Conservation (phyloP, 2,888 invertebrate species). For the Lasioglossum calceatum region DNA sequence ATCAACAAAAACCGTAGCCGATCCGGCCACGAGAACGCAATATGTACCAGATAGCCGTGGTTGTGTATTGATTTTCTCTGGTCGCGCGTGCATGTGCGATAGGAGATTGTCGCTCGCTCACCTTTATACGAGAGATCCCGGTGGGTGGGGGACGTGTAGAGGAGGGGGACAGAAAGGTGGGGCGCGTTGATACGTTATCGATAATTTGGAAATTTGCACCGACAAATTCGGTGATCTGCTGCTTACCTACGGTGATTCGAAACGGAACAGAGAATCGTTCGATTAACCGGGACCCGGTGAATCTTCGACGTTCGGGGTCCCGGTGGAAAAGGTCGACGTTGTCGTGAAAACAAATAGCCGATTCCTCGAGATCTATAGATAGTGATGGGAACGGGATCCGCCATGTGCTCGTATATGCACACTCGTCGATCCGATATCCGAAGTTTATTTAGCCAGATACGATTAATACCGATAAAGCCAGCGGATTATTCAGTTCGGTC, state of each 20-base stretch:
- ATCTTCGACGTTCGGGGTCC: background rate
- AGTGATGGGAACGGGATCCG: background rate
- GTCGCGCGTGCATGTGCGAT: constrained; percentile 9
- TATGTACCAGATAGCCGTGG: constrained; percentile 23
- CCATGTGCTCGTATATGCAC: background rate
- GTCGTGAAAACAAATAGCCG: background rate
- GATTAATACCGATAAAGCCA: background rate
- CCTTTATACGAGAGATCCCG: constrained; percentile 18
- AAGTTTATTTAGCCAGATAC: background rate
- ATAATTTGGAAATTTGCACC: constrained; percentile 42
- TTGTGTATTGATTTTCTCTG: constrained; percentile 47
- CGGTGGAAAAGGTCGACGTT: background rate
- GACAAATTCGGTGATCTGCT: constrained; percentile 22
- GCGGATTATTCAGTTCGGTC: background rate
- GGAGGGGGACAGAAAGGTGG: background rate
- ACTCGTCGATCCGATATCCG: background rate
- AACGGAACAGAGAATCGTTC: background rate
- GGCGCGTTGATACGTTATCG: constrained; percentile 25
- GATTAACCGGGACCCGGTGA: background rate
- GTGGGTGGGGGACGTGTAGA: background rate
- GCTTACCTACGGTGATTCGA: constrained; percentile 3
- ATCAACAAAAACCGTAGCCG: constrained; percentile 15
- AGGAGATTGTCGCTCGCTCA: constrained; percentile 31
- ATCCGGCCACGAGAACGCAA: constrained; percentile 30
- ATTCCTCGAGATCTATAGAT: background rate